These are phyloP conservation scores for Centropyge bicolor DNA, from an alignment of 2,797 vertebrate genomes.

Conservation along the genomic window DNA sequence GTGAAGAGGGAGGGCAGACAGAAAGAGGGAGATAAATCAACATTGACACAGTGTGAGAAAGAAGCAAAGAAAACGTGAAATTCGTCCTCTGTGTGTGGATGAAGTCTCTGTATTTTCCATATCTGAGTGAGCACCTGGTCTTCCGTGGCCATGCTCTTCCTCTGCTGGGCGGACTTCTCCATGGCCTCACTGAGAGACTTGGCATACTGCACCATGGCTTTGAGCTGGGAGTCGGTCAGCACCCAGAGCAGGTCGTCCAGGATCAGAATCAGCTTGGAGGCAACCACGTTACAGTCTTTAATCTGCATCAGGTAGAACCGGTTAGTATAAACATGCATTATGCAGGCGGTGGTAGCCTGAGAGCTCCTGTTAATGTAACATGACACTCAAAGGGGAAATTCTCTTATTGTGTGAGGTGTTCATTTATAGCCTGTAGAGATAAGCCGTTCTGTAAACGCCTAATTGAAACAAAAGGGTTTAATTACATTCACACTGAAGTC, in stretches of 20 bases:
- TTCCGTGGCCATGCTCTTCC: conserved; percentile 96
- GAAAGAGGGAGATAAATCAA: background rate
- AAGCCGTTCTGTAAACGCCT: background rate
- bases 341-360: conserved; percentile 22
- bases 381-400: conserved; percentile 6
- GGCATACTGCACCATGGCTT: conserved; percentile 99
- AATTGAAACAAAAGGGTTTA: background rate
- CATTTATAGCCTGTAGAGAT: background rate
- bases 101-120: background rate
- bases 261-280: conserved; percentile 95
- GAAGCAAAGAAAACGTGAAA: background rate
- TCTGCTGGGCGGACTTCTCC: conserved; percentile 97
- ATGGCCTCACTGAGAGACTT: conserved; percentile 99
- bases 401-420: conserved; percentile 7
- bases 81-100: background rate
- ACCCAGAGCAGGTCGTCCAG: conserved; percentile 99
- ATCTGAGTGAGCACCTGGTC: conserved; percentile 70
- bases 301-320: conserved; percentile 81
- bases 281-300: conserved; percentile 98
- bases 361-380: conserved; percentile 20
- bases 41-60: background rate
- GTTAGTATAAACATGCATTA: conserved; percentile 31
- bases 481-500: conserved; percentile 23
- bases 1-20: background rate
- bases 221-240: conserved; percentile 98